Evolutionary conservation across 2,888 invertebrate genomes (phyloP), one percentile per base, ranked within the genome.

Genomic region (Odontomyia ornata): DNA sequence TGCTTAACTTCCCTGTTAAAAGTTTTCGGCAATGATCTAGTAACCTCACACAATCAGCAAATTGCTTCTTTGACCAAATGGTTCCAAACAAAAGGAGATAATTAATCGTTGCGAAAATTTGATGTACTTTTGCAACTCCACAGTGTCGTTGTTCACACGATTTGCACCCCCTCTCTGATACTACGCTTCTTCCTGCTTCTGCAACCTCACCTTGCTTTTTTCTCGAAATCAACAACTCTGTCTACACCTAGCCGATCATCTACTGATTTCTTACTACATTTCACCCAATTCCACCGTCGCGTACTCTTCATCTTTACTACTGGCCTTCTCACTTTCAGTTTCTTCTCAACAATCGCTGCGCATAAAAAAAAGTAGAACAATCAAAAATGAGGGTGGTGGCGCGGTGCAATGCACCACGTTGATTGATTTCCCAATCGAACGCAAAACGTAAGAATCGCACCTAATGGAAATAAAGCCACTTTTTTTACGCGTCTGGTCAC

Each of bases 401-500:
- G 47, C 69, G 36, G 69, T 47, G 47, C 46, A 18, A 69, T 69
- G 69, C 69, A 69, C 69, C 47, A n/a, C 47, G 69, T 69, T 69
- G 69, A 69, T 69, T 69, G 47, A 69, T 69, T 69, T 69, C 69
- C 30, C n/a, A 69, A 47, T 47, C 47, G 47, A 46, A 69, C 23
- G 25, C 47, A 25, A 47, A 23, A 23, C 23, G 28, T 47, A 30
- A 5, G 23, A 25, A 47, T 47, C 30, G 46, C 47, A 47, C 11
- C 1, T 27, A 46, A 25, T 47, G 69, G 25, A 1, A 5, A n/a
- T 2, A n/a, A n/a, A 4, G 18, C 21, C 25, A n/a, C 7, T 30
- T 21, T 11, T 1, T 65, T 3, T 30, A 65, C 65, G 18, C 13
- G 30, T 18, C n/a, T 18, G 36, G 5, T 36, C 36, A n/a, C 36